Base-by-base conservation (phyloP, 2,797 vertebrate genomes). In the Anas capensis region DNA sequence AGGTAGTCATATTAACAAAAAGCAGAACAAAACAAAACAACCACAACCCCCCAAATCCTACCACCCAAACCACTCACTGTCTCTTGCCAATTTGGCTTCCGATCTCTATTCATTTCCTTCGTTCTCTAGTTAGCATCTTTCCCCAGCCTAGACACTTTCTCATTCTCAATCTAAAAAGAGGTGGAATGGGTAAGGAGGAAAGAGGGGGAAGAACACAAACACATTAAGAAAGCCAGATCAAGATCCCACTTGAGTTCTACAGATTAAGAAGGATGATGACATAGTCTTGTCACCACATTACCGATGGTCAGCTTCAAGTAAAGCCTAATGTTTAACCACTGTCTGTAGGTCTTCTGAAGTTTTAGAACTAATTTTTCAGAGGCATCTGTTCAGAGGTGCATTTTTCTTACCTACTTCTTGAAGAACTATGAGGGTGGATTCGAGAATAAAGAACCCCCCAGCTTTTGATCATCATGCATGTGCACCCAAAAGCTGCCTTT, bases 221-320 rank as follows among this genome's bases (percentile, higher is more conserved):
- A 56, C 18, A n/a, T 56, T 31, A 56, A 56, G 54, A 56, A 54
- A 54, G 29, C 8, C 29, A 54, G 24, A 54, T 54, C 53, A 54
- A 54, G 53, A 31, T 7, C 53, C 53, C 29, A 31, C 29, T 17
- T 19, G 16, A 54, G 24, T 18, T 54, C 17, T 4, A 4, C 1
- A 56, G 14, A 56, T 68, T 23, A 71, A 23, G 70, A 86, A 36
- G 3, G 14, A 70, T 72, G 66, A 40, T 40, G 14, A 36, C 3
- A 26, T 0, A 58, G 46, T 44, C 76, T 68, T 65, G 81, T 27
- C 31, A 42, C 23, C 33, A 42, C 23, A 31, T 15, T 56, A 66
- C 13, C 33, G 58, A 81, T 38, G 0, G 0, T 13, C 51, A 77
- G 26, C n/a, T 73, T 70, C 0, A 0, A 81, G 23, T 24, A 80